These are phyloP conservation scores for Pan paniscus DNA, from an alignment of 2,113 vertebrate species.

Conservation along the genomic window DNA sequence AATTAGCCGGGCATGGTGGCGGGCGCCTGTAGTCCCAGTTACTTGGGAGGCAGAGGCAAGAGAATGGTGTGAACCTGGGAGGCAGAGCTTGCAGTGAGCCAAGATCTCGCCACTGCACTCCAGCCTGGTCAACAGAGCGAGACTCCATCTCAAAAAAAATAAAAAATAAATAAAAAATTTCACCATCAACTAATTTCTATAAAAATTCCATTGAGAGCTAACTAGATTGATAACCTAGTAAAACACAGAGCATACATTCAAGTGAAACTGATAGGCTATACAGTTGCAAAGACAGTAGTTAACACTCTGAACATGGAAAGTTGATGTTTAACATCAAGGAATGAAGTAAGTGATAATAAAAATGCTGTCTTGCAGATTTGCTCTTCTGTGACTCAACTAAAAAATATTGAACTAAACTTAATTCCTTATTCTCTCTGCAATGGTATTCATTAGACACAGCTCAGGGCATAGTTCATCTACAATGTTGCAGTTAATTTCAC, in stretches of 20 bases:
- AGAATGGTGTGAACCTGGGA: too few relatives aligned
- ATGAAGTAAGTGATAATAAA: background rate
- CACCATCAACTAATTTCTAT: background rate
- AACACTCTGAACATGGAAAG: background rate
- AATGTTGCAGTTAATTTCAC: background rate
- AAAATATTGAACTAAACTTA: background rate
- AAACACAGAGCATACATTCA: background rate
- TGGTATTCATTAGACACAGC: slow-evolving; percentile 13
- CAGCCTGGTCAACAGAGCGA: too few relatives aligned
- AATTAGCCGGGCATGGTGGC: too few relatives aligned
- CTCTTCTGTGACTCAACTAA: background rate
- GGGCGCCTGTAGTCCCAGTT: too few relatives aligned
- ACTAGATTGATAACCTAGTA: background rate
- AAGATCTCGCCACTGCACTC: too few relatives aligned
- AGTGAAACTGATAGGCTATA: background rate
- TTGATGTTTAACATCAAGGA: background rate
- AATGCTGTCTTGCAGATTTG: background rate
- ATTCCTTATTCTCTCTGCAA: background rate
- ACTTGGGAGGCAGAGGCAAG: too few relatives aligned
- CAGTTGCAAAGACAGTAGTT: background rate
- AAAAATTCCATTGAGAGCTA: background rate
- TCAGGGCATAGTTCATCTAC: background rate
- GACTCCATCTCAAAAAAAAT: too few relatives aligned
- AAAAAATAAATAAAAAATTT: background rate
- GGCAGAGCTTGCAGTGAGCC: too few relatives aligned